These are phyloP conservation scores for Stercorarius parasiticus DNA, from an alignment of 2,113 vertebrate genomes.

Conservation along the genomic window DNA sequence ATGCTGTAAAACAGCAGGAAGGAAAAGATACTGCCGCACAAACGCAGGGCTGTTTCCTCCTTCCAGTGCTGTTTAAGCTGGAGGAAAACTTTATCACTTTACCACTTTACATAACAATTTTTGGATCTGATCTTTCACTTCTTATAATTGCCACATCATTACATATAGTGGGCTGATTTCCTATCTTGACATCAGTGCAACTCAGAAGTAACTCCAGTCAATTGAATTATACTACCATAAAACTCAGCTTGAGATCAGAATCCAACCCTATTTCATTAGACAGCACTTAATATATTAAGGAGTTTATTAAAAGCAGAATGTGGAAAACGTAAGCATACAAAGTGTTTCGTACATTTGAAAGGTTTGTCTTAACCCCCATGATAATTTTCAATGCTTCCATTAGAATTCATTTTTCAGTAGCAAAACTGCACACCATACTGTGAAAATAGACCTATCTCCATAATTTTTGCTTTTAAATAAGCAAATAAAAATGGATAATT, in stretches of 20 bases:
- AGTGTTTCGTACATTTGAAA: neutral
- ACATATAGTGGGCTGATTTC: neutral
- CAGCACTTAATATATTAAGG: neutral
- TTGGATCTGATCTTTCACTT: neutral
- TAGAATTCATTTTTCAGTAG: neutral
- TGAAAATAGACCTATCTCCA: neutral
- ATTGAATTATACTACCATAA: neutral
- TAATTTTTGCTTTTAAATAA: conserved; percentile 9
- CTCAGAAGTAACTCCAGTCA: neutral
- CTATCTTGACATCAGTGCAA: neutral
- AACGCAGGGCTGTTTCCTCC: neutral
- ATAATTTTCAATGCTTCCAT: neutral
- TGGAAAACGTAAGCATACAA: neutral
- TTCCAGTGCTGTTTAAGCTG: neutral
- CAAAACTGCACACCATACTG: neutral
- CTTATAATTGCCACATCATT: neutral
- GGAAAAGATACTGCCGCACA: neutral
- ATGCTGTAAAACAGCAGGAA: neutral
- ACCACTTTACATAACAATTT: neutral
- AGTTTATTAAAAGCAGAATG: neutral
- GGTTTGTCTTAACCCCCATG: neutral
- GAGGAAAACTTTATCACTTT: neutral
- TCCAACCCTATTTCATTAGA: neutral
- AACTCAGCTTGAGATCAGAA: neutral
- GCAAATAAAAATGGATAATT: neutral